Evolutionary conservation across 2,888 invertebrate species (phyloP).

Genomic region (Dryadula phaetusa): DNA sequence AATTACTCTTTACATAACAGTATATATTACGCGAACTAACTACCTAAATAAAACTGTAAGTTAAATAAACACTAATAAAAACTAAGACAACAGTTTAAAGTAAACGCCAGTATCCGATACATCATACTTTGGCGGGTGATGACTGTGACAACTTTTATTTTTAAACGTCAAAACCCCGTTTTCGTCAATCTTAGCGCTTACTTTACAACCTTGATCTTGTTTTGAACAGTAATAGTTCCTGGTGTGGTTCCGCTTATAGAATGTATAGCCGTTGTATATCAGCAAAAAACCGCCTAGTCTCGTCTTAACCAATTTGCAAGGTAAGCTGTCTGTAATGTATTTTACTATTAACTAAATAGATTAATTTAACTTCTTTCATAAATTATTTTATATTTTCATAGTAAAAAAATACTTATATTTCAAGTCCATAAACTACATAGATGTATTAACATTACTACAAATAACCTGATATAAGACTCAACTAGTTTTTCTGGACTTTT

Average conservation of each 20-base stretch:
- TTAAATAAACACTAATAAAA: not conserved
- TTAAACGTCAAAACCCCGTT: conserved; percentile 44
- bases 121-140: conserved; percentile 47
- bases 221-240: conserved; percentile 51
- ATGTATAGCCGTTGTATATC: conserved; percentile 46
- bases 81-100: conserved; percentile 42
- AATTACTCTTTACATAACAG: too few relatives aligned
- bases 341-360: conserved; percentile 6
- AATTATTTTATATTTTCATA: not conserved
- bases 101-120: conserved; percentile 43
- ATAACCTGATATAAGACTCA: too few relatives aligned
- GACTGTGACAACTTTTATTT: conserved; percentile 43
- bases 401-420: too few relatives aligned
- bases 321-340: conserved; percentile 28
- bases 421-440: too few relatives aligned
- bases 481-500: too few relatives aligned
- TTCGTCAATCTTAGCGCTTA: conserved; percentile 47
- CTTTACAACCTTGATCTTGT: conserved; percentile 52
- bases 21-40: too few relatives aligned
- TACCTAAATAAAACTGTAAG: not conserved
- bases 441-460: too few relatives aligned
- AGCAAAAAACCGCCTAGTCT: conserved; percentile 28
- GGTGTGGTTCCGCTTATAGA: conserved; percentile 43
- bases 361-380: not conserved
- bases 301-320: conserved; percentile 33